Evolutionary conservation across 2,113 vertebrate species (phyloP).

Genomic region (Hipposideros armiger): DNA sequence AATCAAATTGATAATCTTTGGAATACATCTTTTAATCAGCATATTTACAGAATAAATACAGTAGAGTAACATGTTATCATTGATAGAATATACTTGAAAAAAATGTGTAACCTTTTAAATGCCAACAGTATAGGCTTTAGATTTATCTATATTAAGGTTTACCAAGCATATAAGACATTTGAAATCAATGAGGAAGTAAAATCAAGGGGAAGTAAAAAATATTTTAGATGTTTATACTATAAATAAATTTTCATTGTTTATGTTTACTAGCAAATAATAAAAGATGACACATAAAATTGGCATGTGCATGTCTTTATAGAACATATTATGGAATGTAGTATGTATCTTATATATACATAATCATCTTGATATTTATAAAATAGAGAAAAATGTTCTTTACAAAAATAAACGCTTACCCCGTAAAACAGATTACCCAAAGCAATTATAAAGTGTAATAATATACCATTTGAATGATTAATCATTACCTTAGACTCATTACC

Average conservation of each 20-base stretch:
- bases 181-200: neutral
- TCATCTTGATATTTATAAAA: neutral
- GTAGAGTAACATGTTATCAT: neutral
- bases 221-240: constrained; percentile 35
- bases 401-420: neutral
- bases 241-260: neutral
- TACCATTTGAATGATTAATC: neutral
- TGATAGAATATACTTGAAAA: neutral
- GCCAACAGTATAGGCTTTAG: neutral
- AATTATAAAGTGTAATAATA: neutral
- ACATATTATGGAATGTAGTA: neutral
- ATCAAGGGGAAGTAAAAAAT: neutral
- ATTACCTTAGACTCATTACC: neutral
- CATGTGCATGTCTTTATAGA: neutral
- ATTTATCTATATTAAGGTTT: constrained; percentile 35
- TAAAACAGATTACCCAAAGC: neutral
- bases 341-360: neutral
- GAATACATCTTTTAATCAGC: neutral
- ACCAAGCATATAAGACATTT: constrained; percentile 42
- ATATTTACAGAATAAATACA: constrained; percentile 32
- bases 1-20: constrained; percentile 40
- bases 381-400: neutral
- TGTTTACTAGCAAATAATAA: neutral
- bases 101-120: constrained; percentile 26
- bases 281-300: neutral